These are phyloP conservation scores for Drosophila erecta DNA, from an alignment of 1,140 invertebrate genomes.

Conservation along the genomic window DNA sequence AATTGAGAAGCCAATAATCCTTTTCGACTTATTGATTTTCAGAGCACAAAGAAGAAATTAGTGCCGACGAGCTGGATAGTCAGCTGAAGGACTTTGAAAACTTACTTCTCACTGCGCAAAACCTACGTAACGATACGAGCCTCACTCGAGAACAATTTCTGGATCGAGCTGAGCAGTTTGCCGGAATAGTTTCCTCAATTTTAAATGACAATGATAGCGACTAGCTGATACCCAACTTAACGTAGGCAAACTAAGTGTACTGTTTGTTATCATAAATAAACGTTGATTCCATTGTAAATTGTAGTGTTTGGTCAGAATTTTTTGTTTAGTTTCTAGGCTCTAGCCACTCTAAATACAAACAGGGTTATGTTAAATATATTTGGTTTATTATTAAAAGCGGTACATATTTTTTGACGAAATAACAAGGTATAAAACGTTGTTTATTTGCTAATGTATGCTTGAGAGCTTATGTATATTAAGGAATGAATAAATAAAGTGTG, in stretches of 20 bases:
- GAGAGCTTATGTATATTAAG: slow-evolving; percentile 73
- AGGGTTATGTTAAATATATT: slow-evolving; percentile 56
- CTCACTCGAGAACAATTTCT: slow-evolving; percentile 59
- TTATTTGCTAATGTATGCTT: slow-evolving; percentile 62
- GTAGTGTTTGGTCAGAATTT: not conserved
- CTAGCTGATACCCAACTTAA: slow-evolving; percentile 10
- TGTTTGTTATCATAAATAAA: slow-evolving; percentile 23
- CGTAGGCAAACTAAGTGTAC: not conserved
- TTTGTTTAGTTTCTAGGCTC: not conserved
- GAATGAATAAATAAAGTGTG: slow-evolving; percentile 77
- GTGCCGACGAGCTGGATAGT: slow-evolving; percentile 46
- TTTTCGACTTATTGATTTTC: not conserved
- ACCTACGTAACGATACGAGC: slow-evolving; percentile 46
- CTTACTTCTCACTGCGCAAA: slow-evolving; percentile 57
- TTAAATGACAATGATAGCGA: slow-evolving; percentile 64
- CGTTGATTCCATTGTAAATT: not conserved
- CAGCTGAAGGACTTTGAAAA: slow-evolving; percentile 67
- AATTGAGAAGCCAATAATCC: not conserved
- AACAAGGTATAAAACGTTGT: slow-evolving; percentile 64
- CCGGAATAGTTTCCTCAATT: slow-evolving; percentile 58
- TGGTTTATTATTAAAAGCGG: slow-evolving; percentile 65
- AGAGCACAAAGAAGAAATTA: slow-evolving; percentile 16
- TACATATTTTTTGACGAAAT: slow-evolving; percentile 57
- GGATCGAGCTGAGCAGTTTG: slow-evolving; percentile 56
- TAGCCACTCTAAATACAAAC: not conserved